These are phyloP conservation scores for Dendrolimus punctatus DNA, from an alignment of 1,140 invertebrate genomes.

Conservation along the genomic window DNA sequence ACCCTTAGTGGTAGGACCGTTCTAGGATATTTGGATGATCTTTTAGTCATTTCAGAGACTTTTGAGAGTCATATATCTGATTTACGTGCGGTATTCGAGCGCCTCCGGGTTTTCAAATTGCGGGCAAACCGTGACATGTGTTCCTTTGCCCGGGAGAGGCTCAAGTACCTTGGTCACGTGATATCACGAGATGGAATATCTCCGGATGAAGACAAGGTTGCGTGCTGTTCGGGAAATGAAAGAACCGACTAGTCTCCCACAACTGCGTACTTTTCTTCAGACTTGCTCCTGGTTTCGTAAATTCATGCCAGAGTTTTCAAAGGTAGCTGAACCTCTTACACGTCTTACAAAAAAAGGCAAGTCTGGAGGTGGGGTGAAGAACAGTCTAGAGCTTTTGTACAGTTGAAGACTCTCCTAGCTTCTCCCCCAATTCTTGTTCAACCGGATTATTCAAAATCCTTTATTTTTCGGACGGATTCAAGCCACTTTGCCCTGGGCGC, in stretches of 20 bases:
- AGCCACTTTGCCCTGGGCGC: constrained; percentile 40
- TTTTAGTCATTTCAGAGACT: constrained; percentile 39
- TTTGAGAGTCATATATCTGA: constrained; percentile 40
- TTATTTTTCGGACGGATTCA: constrained; percentile 35
- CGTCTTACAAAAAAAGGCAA: constrained; percentile 33
- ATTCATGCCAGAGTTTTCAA: constrained; percentile 47
- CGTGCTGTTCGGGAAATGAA: constrained; percentile 29
- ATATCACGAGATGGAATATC: constrained; percentile 38
- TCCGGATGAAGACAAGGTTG: constrained; percentile 15
- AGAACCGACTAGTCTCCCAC: constrained; percentile 15
- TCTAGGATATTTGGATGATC: constrained; percentile 58
- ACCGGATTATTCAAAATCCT: constrained; percentile 24
- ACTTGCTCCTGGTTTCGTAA: constrained; percentile 43
- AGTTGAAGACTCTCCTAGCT: constrained; percentile 16
- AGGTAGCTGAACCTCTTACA: constrained; percentile 45
- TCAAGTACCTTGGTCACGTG: constrained; percentile 54
- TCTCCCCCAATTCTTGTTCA: constrained; percentile 20
- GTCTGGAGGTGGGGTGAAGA: constrained; percentile 24
- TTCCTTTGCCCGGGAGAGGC: constrained; percentile 27
- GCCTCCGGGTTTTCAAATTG: constrained; percentile 13
- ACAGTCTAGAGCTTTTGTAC: constrained; percentile 7
- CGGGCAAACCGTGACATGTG: constrained; percentile 41
- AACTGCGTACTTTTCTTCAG: constrained; percentile 31
- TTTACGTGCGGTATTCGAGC: constrained; percentile 28
- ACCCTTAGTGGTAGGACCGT: constrained; percentile 20